Evolutionary conservation across 1,140 invertebrate genomes (phyloP).

Genomic region (Aphelinus atriplicis): DNA sequence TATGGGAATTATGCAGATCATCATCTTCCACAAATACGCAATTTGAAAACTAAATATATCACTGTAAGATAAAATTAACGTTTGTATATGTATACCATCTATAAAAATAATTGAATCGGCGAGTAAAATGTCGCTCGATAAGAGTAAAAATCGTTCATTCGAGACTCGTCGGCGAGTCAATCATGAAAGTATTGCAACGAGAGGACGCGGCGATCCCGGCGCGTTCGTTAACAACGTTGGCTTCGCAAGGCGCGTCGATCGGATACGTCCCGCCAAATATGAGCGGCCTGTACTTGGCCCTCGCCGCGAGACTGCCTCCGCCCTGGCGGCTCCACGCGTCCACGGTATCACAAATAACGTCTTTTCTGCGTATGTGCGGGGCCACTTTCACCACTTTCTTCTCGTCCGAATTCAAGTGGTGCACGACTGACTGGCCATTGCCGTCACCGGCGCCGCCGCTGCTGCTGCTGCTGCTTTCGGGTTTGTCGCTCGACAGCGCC

Average conservation of each 20-base stretch:
- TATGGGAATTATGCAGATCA: too few relatives aligned
- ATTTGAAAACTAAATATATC: too few relatives aligned
- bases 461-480: constrained; percentile 30
- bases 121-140: too few relatives aligned
- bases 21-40: too few relatives aligned
- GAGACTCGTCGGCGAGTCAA: constrained; percentile 69
- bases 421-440: constrained; percentile 49
- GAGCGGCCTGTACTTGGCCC: constrained; percentile 68
- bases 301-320: not conserved
- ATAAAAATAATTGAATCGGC: too few relatives aligned
- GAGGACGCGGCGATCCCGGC: constrained; percentile 48
- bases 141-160: constrained; percentile 32
- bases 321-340: constrained; percentile 67
- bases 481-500: not conserved
- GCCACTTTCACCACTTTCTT: constrained; percentile 61
- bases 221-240: constrained; percentile 43
- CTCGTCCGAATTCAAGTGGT: constrained; percentile 62
- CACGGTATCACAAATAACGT: constrained; percentile 71
- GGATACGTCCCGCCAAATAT: constrained; percentile 85
- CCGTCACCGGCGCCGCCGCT: constrained; percentile 30
- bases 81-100: too few relatives aligned
- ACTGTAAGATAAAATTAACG: too few relatives aligned
- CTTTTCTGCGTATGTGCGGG: constrained; percentile 62
- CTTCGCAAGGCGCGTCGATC: constrained; percentile 73
- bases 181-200: constrained; percentile 70